These are phyloP conservation scores for Sphenopsis melanotis DNA, from an alignment of 2,797 vertebrate genomes.

Conservation along the genomic window DNA sequence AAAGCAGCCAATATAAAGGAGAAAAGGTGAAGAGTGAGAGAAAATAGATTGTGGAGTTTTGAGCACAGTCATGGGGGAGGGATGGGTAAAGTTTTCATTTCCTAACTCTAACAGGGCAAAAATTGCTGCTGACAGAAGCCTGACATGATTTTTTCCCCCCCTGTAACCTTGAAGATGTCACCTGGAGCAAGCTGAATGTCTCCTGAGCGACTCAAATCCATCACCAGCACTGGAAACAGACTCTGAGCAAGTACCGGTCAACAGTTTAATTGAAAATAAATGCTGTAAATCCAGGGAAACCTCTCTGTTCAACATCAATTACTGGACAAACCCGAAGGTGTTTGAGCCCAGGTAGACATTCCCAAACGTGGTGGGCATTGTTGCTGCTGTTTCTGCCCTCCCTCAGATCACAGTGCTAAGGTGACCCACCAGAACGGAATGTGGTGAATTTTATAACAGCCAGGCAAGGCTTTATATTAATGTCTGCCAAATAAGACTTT, in stretches of 20 bases:
- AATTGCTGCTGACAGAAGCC: not conserved
- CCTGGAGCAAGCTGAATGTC: not conserved
- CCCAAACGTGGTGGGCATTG: not conserved
- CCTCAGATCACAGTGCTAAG: not conserved
- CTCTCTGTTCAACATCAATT: not conserved
- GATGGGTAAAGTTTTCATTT: constrained; percentile 28
- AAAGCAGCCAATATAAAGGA: constrained; percentile 50
- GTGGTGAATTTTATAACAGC: not conserved
- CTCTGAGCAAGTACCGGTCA: not conserved
- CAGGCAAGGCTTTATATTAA: not conserved
- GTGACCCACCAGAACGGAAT: not conserved
- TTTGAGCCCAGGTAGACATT: not conserved
- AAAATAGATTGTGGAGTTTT: constrained; percentile 46
- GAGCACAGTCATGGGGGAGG: not conserved
- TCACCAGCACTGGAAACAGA: not conserved
- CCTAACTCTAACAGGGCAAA: constrained; percentile 6
- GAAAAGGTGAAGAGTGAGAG: constrained; percentile 50
- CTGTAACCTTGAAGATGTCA: constrained; percentile 20
- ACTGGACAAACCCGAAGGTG: not conserved
- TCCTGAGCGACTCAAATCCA: not conserved
- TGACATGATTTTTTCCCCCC: not conserved
- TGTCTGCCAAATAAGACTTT: not conserved
- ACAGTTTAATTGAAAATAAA: constrained; percentile 52
- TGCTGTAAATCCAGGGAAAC: constrained; percentile 9
- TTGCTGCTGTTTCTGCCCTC: not conserved